Evolutionary conservation across 2,888 invertebrate genomes (phyloP).

Genomic region (Drosophila pseudotalamancana): DNA sequence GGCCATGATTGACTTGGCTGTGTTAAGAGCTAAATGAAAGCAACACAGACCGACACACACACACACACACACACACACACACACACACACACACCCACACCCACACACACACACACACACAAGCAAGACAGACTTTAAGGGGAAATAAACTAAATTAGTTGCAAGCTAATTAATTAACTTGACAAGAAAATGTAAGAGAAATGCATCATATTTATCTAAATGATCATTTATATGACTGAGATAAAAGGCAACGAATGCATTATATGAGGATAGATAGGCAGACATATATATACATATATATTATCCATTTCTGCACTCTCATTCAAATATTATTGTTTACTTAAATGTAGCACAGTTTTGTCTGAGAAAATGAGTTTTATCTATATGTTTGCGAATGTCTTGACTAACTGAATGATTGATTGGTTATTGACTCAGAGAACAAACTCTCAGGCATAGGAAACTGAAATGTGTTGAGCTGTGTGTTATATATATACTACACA

Average conservation of each 20-base stretch:
- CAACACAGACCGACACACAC: constrained; percentile 20
- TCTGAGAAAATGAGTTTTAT: too few species aligned
- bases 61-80: background rate
- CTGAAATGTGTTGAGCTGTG: too few species aligned
- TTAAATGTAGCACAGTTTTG: too few species aligned
- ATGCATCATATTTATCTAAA: background rate
- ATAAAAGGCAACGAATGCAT: background rate
- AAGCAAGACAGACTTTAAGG: constrained; percentile 18
- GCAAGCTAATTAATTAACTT: constrained; percentile 3
- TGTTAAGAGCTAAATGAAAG: constrained; percentile 51
- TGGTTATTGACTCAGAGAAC: too few species aligned
- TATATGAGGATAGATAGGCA: too few species aligned
- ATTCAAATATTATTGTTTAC: background rate
- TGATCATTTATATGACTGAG: background rate
- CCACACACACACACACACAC: constrained; percentile 2
- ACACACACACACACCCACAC: background rate
- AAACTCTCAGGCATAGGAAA: too few species aligned
- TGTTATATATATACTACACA: too few species aligned
- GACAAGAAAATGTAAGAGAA: background rate
- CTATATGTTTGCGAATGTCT: too few species aligned
- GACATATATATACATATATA: background rate
- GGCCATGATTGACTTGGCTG: constrained; percentile 65
- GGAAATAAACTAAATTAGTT: background rate
- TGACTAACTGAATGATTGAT: too few species aligned
- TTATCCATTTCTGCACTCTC: background rate